Percentiles rank a stretch among this genome's conserved stretches.
Conservation (phyloP, 2,797 vertebrate species). For the Phalanger gymnotis region DNA sequence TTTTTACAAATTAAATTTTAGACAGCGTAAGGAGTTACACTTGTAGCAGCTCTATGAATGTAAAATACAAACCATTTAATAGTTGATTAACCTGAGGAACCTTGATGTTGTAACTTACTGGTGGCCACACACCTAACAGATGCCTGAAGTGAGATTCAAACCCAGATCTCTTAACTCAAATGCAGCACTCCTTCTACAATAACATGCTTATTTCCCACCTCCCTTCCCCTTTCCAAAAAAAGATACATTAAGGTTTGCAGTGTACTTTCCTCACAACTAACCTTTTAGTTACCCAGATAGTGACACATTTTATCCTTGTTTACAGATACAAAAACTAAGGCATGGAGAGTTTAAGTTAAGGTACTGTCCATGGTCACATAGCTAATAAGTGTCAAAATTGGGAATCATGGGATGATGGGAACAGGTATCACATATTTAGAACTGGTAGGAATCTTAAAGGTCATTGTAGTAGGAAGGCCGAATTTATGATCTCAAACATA, state of each 20-base stretch:
- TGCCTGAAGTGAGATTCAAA: not conserved
- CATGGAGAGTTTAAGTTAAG: not conserved
- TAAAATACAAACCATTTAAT: not conserved
- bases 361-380: not conserved
- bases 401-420: not conserved
- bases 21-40: not conserved
- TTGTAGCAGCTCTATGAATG: not conserved
- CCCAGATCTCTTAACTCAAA: not conserved
- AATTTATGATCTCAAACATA: too few species aligned
- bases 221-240: too few species aligned
- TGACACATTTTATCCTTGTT: not conserved
- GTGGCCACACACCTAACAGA: too few species aligned
- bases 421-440: not conserved
- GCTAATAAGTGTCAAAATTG: not conserved
- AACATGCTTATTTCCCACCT: not conserved
- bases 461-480: too few species aligned
- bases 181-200: not conserved
- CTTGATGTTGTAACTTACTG: too few species aligned
- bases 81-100: not conserved
- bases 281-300: not conserved
- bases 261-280: not conserved
- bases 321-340: not conserved
- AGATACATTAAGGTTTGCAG: not conserved
- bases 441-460: not conserved
- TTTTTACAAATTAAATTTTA: not conserved